Evolutionary conservation across 2,888 invertebrate genomes (phyloP).

Genomic region (Limnephilus auricula): DNA sequence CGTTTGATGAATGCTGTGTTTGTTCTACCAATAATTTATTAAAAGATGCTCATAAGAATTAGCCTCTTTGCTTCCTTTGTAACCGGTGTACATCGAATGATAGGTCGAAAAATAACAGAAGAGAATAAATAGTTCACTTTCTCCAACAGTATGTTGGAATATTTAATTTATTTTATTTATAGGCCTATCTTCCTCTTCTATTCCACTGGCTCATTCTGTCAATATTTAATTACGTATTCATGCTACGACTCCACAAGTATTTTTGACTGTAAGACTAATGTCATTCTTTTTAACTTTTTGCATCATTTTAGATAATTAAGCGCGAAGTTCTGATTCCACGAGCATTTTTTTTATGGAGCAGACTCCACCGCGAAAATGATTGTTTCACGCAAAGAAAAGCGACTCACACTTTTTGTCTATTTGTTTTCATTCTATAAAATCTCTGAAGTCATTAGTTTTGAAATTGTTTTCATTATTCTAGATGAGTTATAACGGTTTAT

Average conservation of each 20-base stretch:
- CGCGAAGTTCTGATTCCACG: not conserved
- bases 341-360: not conserved
- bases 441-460: not conserved
- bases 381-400: not conserved
- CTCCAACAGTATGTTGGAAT: not conserved
- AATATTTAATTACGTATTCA: slow-evolving; percentile 12
- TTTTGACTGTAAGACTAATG: not conserved
- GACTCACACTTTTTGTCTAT: not conserved
- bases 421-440: not conserved
- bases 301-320: slow-evolving; percentile 2
- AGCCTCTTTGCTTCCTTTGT: not conserved
- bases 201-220: not conserved
- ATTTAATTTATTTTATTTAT: not conserved
- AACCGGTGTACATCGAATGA: too few relatives aligned
- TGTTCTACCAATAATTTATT: not conserved
- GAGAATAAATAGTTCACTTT: not conserved
- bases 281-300: not conserved
- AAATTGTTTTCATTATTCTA: slow-evolving; percentile 2
- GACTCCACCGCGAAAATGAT: not conserved
- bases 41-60: not conserved
- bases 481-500: not conserved
- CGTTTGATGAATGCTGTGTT: not conserved
- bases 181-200: not conserved
- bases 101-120: not conserved
- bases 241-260: not conserved